phyloP scores from a whole-genome alignment of 2,888 invertebrate genomes.

The Hetaerina titia region DNA sequence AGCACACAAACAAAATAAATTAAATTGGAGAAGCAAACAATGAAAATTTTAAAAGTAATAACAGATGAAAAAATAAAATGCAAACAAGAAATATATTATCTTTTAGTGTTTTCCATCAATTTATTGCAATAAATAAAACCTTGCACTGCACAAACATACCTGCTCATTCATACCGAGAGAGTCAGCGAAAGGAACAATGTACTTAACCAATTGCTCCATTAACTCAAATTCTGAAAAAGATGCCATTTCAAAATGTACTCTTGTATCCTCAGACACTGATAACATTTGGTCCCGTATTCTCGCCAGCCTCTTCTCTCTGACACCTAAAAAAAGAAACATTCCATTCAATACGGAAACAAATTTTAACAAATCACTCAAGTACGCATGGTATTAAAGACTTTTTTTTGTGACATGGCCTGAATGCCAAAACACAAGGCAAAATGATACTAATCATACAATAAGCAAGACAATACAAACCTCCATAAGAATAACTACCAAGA shows the following conservation, averaged over 20 bases:
- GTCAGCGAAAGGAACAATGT: slow-evolving; percentile 86
- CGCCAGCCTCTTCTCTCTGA: slow-evolving; percentile 82
- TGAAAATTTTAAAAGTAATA: not conserved
- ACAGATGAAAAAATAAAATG: not conserved
- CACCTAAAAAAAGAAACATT: slow-evolving; percentile 78
- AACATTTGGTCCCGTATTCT: slow-evolving; percentile 85
- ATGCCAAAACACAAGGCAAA: too few species aligned
- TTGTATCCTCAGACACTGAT: slow-evolving; percentile 80
- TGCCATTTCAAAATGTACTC: slow-evolving; percentile 92
- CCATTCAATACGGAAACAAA: not conserved
- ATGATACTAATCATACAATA: too few species aligned
- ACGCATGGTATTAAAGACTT: too few species aligned
- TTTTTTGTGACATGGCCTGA: too few species aligned
- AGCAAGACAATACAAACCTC: too few species aligned
- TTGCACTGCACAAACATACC: slow-evolving; percentile 71
- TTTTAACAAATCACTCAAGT: not conserved
- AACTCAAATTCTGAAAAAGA: slow-evolving; percentile 88
- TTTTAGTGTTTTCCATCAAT: not conserved
- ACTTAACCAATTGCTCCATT: slow-evolving; percentile 82
- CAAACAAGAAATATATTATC: not conserved
- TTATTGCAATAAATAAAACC: slow-evolving; percentile 37
- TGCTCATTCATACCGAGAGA: slow-evolving; percentile 95
- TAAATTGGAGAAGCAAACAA: not conserved
- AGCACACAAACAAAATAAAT: not conserved
- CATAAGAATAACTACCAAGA: too few species aligned